Percentiles rank a stretch among this genome's conserved stretches.
These are phyloP conservation scores for Cyrtodaria siliqua DNA, from an alignment of 2,888 invertebrate genomes.

Conservation along the genomic window DNA sequence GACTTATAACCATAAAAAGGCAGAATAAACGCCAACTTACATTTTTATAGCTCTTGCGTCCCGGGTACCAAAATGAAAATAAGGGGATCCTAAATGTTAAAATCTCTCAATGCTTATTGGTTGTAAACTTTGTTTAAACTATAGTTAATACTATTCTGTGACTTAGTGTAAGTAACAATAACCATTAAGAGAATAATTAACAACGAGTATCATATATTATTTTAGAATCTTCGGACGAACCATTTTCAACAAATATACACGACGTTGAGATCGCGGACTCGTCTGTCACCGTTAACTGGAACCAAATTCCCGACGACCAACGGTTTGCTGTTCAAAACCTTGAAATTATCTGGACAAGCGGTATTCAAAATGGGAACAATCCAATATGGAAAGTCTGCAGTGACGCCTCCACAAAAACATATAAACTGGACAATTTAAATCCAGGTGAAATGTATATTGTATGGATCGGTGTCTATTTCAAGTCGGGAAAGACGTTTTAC, in stretches of 20 bases:
- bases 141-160: no score
- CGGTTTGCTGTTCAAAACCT: constrained; percentile 20
- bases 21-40: no score
- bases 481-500: constrained; percentile 32
- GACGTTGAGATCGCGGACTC: constrained; percentile 28
- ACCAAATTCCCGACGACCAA: neutral
- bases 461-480: constrained; percentile 41
- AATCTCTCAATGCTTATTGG: no score
- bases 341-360: constrained; percentile 42
- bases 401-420: neutral
- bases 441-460: constrained; percentile 42
- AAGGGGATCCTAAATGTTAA: no score
- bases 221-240: constrained; percentile 34
- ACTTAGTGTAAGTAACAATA: no score
- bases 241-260: constrained; percentile 16
- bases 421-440: constrained; percentile 27
- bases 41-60: no score
- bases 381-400: constrained; percentile 34
- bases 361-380: neutral
- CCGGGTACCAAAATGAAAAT: no score
- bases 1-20: no score
- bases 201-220: no score
- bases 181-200: no score
- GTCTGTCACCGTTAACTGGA: constrained; percentile 35
- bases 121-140: no score